Conservation (phyloP, 2,797 vertebrate species). For the Falco novaeseelandiae region DNA sequence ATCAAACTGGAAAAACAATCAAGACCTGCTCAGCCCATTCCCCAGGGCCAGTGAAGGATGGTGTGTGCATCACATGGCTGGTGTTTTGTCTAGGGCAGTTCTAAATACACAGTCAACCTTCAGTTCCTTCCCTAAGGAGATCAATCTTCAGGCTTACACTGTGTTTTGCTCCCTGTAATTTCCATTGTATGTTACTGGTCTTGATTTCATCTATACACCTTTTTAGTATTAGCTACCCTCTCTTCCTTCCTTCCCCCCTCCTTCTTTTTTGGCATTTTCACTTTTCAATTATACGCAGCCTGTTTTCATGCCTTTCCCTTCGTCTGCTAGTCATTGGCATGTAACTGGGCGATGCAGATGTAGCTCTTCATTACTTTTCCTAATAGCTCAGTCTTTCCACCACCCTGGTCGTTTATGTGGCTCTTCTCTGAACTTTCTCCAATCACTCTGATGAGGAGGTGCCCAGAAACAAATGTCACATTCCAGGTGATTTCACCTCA, state of each 20-base stretch:
- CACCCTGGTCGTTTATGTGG: neutral
- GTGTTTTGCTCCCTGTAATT: neutral
- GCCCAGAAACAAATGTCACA: constrained; percentile 39
- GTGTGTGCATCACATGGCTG: neutral
- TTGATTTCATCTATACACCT: neutral
- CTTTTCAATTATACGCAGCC: neutral
- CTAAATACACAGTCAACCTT: neutral
- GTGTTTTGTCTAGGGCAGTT: constrained; percentile 22
- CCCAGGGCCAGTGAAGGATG: neutral
- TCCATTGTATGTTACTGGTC: neutral
- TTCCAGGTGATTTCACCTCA: constrained; percentile 55
- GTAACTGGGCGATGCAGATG: neutral
- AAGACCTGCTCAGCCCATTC: constrained; percentile 7
- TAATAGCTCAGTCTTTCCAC: constrained; percentile 23
- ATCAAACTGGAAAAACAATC: constrained; percentile 52
- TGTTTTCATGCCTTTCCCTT: constrained; percentile 12
- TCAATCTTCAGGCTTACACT: neutral
- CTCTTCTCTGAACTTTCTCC: constrained; percentile 19
- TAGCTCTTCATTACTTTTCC: neutral
- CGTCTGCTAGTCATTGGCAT: neutral
- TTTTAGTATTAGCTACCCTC: neutral
- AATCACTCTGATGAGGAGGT: neutral
- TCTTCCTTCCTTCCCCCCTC: no score
- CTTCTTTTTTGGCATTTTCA: neutral
- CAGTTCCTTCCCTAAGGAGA: neutral